phyloP scores from a whole-genome alignment of 30 jellyfish, hydroid and myxozoan species.

The Phacellophora camtschatica region DNA sequence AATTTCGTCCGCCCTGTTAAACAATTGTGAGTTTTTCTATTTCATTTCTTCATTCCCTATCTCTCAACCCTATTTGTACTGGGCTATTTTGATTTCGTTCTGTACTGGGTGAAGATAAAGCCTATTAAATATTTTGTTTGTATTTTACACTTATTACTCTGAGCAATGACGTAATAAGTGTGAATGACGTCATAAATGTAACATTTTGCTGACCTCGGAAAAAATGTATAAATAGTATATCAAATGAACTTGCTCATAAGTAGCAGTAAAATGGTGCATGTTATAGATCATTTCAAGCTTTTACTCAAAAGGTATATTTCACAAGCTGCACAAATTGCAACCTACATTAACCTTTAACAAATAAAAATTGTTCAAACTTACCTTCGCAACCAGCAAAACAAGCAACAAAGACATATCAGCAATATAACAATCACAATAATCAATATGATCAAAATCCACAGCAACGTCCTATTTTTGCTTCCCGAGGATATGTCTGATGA shows the following conservation, averaged over 20 bases:
- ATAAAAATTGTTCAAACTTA: neutral
- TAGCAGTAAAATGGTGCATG: too few relatives aligned
- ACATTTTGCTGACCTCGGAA: too few relatives aligned
- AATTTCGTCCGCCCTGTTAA: too few relatives aligned
- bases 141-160: too few relatives aligned
- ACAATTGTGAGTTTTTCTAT: slow-evolving; percentile 2
- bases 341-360: neutral
- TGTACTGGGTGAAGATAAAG: neutral
- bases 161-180: too few relatives aligned
- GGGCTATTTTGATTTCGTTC: neutral
- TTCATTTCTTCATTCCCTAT: slow-evolving; percentile 36
- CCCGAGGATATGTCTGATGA: slow-evolving; percentile 34
- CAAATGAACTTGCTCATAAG: too few relatives aligned
- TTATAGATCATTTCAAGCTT: too few relatives aligned
- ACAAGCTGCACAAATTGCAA: neutral
- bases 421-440: slow-evolving; percentile 58
- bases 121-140: too few relatives aligned
- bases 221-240: too few relatives aligned
- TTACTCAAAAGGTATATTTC: neutral
- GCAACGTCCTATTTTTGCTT: slow-evolving; percentile 17
- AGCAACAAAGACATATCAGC: slow-evolving; percentile 66
- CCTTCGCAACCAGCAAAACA: slow-evolving; percentile 85
- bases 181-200: too few relatives aligned
- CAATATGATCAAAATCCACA: slow-evolving; percentile 59
- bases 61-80: neutral